Evolutionary conservation across 2,888 invertebrate species (phyloP), one percentile per base, ranked within the genome.

Genomic region (Belgica antarctica): DNA sequence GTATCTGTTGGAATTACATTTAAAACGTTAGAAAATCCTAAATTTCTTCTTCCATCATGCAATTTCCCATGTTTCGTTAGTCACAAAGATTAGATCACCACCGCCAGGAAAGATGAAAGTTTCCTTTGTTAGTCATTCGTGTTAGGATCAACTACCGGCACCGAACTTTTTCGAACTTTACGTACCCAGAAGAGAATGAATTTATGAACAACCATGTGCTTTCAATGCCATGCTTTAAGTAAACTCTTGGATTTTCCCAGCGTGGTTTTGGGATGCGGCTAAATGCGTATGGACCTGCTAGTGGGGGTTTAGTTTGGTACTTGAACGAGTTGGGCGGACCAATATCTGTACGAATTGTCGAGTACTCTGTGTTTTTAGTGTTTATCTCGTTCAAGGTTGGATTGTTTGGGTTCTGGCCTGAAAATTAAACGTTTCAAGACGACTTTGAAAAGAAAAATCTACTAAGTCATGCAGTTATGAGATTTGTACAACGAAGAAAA

Each of bases 261-360:
- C 89, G 88, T 31, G 92, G 91, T 73, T 88, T 84, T 34, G 94
- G 94, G 73, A 93, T 87, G 71, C 92, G 85, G 75, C 93, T 93
- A 83, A 94, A 94, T 71, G 94, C 94, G 78, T 92, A 94, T 28
- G 93, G 94, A 27, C 94, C 94, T 17, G 92, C 93, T 74, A 89
- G 81, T 12, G 94, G 92, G 12, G 92, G 89, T 73, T 92, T 82
- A 0, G 88, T 88, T 61, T 86, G 86, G 0, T 84, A 82, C 75
- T 86, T 86, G 47, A 83, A 79, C 72, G 77, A 74, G 69, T 79
- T 79, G 0, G 79, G 79, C 1, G 81, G 80, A 4, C 80, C 80
- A 72, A 80, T 79, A 71, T 80, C 80, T 0, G 80, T 80, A 10
- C 70, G 27, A 41, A 70, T 70, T 22, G 70, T 70, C 22, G 70